phyloP scores from a whole-genome alignment of 2,797 vertebrate genomes.

The Smutsia gigantea region DNA sequence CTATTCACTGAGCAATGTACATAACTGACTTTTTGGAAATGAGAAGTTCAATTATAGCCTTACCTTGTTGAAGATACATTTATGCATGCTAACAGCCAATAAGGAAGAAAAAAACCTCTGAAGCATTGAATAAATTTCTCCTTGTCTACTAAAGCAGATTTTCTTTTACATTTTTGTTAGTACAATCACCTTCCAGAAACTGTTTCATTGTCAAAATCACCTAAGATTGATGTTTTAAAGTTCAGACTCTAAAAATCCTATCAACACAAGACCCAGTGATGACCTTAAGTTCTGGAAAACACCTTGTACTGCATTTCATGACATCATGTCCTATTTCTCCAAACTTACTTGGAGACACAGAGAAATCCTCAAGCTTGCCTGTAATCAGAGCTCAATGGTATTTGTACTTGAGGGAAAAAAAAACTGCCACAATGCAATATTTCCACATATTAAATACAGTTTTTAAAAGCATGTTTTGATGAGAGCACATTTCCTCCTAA shows the following conservation, averaged over 20 bases:
- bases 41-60: neutral
- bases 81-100: neutral
- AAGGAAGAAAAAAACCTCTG: neutral
- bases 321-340: neutral
- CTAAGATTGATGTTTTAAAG: constrained; percentile 30
- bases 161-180: constrained; percentile 65
- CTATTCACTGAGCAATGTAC: neutral
- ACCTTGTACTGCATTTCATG: neutral
- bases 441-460: constrained; percentile 37
- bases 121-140: constrained; percentile 54
- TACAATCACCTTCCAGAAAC: constrained; percentile 52
- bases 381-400: neutral
- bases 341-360: constrained; percentile 15
- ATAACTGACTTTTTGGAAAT: constrained; percentile 46
- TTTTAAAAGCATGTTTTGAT: constrained; percentile 59
- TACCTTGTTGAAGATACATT: neutral
- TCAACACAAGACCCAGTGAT: neutral
- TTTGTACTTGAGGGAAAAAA: neutral
- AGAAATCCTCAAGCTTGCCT: neutral
- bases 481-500: neutral
- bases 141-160: constrained; percentile 45
- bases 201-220: constrained; percentile 45
- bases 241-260: constrained; percentile 8
- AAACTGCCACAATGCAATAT: neutral
- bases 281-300: neutral